These are phyloP conservation scores for Zoanthus sociatus DNA, from an alignment of 92 coral and sea anemone genomes.

Conservation along the genomic window DNA sequence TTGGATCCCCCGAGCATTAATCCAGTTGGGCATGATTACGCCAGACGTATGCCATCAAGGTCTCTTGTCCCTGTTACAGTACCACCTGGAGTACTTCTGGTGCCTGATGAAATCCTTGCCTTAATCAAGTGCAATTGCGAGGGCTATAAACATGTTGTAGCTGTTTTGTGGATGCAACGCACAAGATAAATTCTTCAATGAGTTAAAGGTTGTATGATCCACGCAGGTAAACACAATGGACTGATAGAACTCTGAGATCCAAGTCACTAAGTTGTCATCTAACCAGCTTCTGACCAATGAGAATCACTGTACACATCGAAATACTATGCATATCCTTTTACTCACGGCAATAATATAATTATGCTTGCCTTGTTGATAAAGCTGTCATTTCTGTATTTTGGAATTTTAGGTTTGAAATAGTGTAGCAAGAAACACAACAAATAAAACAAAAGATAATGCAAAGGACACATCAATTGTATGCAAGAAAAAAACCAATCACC, in stretches of 20 bases:
- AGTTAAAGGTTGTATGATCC: constrained; percentile 46
- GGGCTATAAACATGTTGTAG: constrained; percentile 55
- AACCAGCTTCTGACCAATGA: constrained; percentile 38
- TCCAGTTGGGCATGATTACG: constrained; percentile 69
- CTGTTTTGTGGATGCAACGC: constrained; percentile 67
- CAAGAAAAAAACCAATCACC: constrained; percentile 23
- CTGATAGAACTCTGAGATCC: constrained; percentile 1
- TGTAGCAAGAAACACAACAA: constrained; percentile 35
- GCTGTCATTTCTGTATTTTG: constrained; percentile 32
- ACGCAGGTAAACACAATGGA: constrained; percentile 30
- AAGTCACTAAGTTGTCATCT: constrained; percentile 26
- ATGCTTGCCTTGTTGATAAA: constrained; percentile 32
- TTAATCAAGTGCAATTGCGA: constrained; percentile 68
- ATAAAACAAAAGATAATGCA: constrained; percentile 40
- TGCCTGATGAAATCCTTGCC: constrained; percentile 61
- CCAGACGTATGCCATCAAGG: constrained; percentile 59
- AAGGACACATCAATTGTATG: constrained; percentile 6
- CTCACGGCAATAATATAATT: constrained; percentile 30
- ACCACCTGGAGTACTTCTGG: constrained; percentile 60
- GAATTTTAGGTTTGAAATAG: constrained; percentile 39
- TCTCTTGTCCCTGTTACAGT: constrained; percentile 62
- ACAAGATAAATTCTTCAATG: constrained; percentile 62
- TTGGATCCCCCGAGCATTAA: constrained; percentile 67
- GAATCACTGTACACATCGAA: constrained; percentile 39
- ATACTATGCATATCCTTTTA: constrained; percentile 40